Evolutionary conservation across 1,140 invertebrate species (phyloP), one percentile per base, ranked within the genome.

Genomic region (Zaprionus ornatus): DNA sequence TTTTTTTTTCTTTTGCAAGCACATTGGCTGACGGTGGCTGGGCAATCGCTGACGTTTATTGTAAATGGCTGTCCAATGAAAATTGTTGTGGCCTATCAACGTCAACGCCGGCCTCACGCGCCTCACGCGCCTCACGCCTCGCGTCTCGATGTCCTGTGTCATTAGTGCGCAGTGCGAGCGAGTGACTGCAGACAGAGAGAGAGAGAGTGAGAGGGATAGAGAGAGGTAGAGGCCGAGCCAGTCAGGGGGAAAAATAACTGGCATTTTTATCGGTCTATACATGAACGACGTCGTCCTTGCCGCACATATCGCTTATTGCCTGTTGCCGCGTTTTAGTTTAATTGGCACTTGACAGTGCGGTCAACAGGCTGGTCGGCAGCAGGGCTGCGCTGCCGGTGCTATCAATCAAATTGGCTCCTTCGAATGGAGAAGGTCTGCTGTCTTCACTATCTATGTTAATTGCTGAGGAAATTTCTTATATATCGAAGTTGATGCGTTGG

Each of bases 71-170:
- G 85, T 90, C 84, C 85, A 90, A 90, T 90, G 79, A 90, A 90
- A 90, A 90, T 90, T 90, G 81, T 85, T 90, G 85, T 90, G 85
- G 85, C 85, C 82, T 85, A 90, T 90, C 85, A 90, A 90, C 85
- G 85, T 90, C 85, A 90, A 85, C 81, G 85, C 81, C 67, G 62
- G 62, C 77, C 13, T 17, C 72, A 60, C 59, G 45, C 61, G 45
- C 27, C 15, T 29, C 48, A 37, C 37, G 57, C n/a, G n/a, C 55
- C 50, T 27, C 29, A 9, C 6, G 23, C 45, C n/a, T 40, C 3
- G 35, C 9, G 21, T 29, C 15, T 50, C 60, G 63, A 48, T 80
- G 82, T 87, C 85, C 77, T 82, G 74, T 90, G 81, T 90, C 85
- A 90, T 90, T 90, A 90, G 85, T 82, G 87, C 52, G 55, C 45